Base-by-base conservation (phyloP, 2,113 vertebrate species). In the Miniopterus natalensis region DNA sequence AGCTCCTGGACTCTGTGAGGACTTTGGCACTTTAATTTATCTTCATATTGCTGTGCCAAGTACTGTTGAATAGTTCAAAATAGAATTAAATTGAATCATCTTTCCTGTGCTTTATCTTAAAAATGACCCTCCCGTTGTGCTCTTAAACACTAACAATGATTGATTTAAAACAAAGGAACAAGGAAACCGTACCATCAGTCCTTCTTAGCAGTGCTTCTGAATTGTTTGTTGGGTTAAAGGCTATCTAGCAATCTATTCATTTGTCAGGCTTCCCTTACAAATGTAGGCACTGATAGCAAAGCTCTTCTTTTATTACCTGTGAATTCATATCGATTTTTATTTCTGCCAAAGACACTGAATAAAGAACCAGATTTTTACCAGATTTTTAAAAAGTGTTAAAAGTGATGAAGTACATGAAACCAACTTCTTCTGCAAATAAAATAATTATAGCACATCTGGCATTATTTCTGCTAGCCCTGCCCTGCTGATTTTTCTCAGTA, bases 401-500 rank as follows among this genome's bases (percentile, higher is more conserved):
- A 92, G 20, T 78, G 55, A 90, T 87, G 25, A 77, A 63, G 13
- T 49, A 18, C 9, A 73, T 9, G 29, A 87, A 87, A 90, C 14
- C 42, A 51, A 79, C 51, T 93, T 93, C 71, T 88, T 95, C 42
- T 88, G 15, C 65, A 96, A 93, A 90, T 53, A 70, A 23, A 81
- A 53, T 93, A 87, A 96, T 95, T 84, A 85, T 17, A 88, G 84
- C 49, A 93, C 97, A 96, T 95, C 93, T 97, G 96, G 66, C 55
- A 25, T 85, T 45, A 2, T 93, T 66, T 95, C 55, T 88, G 51
- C 68, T 65, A n/a, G 45, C 49, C 88, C 51, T 87, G 57, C 49
- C 87, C 65, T 70, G 49, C 87, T 95, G 95, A 70, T 95, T 77
- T 68, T 81, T 27, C 90, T 92, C 79, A 10, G 66, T 85, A 68